Conservation (phyloP, 2,888 invertebrate genomes). For the Mesoligia furuncula region DNA sequence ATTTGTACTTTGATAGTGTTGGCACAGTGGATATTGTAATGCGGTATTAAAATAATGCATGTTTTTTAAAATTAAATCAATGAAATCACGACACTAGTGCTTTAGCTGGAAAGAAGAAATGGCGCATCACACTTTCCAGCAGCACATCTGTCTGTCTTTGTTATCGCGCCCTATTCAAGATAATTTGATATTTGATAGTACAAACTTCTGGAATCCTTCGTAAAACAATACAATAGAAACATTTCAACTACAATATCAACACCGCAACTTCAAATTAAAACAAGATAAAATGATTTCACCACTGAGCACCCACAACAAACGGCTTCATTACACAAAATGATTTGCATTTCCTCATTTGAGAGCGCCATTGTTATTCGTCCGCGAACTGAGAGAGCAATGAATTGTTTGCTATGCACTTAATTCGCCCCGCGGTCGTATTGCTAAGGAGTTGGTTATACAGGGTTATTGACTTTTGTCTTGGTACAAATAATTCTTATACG, state of each 20-base stretch:
- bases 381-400: conserved; percentile 71
- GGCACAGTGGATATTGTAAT: too few species aligned
- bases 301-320: conserved; percentile 59
- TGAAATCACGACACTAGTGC: too few species aligned
- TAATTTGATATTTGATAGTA: neutral
- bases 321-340: conserved; percentile 69
- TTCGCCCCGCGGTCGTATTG: conserved; percentile 63
- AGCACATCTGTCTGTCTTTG: neutral
- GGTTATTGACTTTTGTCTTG: conserved; percentile 43
- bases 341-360: conserved; percentile 70
- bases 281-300: conserved; percentile 54
- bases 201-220: neutral
- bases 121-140: too few species aligned
- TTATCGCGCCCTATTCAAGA: neutral
- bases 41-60: too few species aligned
- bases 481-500: conserved; percentile 20
- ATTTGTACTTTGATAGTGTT: too few species aligned
- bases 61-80: too few species aligned
- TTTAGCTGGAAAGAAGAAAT: too few species aligned
- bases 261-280: conserved; percentile 36
- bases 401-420: conserved; percentile 74
- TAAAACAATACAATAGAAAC: conserved; percentile 2
- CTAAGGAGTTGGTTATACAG: conserved; percentile 48
- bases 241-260: conserved; percentile 12
- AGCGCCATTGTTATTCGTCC: conserved; percentile 61